Percentiles rank a stretch among this genome's conserved stretches.
These are phyloP conservation scores for Syritta pipiens DNA, from an alignment of 2,888 invertebrate species.

Conservation along the genomic window DNA sequence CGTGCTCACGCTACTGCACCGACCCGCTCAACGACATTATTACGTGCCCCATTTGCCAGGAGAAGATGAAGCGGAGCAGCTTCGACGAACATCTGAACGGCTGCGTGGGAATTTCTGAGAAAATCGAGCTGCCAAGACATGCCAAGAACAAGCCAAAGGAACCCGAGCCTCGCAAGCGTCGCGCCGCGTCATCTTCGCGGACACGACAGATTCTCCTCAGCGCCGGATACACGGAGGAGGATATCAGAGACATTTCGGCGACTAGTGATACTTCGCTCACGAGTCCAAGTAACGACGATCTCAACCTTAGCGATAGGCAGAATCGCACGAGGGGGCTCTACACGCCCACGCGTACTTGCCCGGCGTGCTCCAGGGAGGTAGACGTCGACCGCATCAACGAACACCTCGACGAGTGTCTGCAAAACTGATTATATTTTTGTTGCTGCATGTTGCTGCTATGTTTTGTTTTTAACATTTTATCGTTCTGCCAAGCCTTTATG, in stretches of 20 bases:
- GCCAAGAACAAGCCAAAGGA: constrained; percentile 8
- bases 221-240: constrained; percentile 73
- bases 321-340: constrained; percentile 72
- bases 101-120: constrained; percentile 75
- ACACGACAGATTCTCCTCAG: constrained; percentile 70
- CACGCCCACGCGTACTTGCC: constrained; percentile 74
- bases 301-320: constrained; percentile 36
- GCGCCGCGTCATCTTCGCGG: constrained; percentile 2
- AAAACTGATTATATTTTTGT: constrained; percentile 38
- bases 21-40: constrained; percentile 76
- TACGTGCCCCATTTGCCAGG: constrained; percentile 77
- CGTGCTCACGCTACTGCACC: constrained; percentile 71
- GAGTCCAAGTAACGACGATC: constrained; percentile 45
- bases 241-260: constrained; percentile 64
- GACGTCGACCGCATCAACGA: constrained; percentile 74
- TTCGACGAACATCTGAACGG: constrained; percentile 77
- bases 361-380: constrained; percentile 75
- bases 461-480: neutral
- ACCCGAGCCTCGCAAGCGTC: neutral
- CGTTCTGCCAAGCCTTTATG: neutral
- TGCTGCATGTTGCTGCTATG: neutral
- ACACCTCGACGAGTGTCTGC: constrained; percentile 75
- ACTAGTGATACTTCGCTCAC: neutral
- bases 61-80: constrained; percentile 74
- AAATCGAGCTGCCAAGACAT: constrained; percentile 70